phyloP scores from a whole-genome alignment of 30 jellyfish, hydroid and myxozoan genomes.

The Aurelia sp. region DNA sequence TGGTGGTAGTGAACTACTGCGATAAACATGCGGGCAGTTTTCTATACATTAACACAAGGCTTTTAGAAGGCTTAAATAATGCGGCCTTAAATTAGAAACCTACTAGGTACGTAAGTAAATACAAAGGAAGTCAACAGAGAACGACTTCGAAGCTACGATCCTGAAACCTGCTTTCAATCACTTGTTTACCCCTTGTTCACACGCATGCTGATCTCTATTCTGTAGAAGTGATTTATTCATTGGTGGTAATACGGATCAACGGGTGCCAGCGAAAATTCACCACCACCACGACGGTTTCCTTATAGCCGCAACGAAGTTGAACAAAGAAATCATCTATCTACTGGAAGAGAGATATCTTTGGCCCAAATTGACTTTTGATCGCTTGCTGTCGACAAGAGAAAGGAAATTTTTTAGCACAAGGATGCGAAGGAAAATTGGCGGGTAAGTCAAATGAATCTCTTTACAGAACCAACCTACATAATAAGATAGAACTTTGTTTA shows the following conservation, averaged over 20 bases:
- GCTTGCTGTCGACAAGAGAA: too few relatives aligned
- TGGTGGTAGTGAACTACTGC: not conserved
- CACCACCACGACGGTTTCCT: not conserved
- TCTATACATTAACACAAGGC: not conserved
- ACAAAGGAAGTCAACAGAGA: not conserved
- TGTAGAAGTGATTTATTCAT: conserved; percentile 12
- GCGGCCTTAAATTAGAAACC: conserved; percentile 30
- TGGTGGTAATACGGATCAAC: conserved; percentile 43
- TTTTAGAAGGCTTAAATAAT: not conserved
- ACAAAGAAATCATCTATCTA: not conserved
- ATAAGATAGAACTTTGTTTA: too few relatives aligned
- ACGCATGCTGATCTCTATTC: conserved; percentile 64
- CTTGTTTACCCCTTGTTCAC: conserved; percentile 38
- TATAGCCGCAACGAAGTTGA: conserved; percentile 36
- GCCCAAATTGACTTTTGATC: too few relatives aligned
- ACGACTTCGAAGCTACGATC: not conserved
- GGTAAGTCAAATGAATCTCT: too few relatives aligned
- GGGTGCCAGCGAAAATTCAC: conserved; percentile 9
- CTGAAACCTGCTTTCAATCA: conserved; percentile 50
- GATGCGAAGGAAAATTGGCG: too few relatives aligned
- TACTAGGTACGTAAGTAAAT: conserved; percentile 2
- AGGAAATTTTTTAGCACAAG: too few relatives aligned
- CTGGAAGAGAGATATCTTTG: not conserved
- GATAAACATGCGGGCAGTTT: not conserved
- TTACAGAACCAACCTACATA: too few relatives aligned